Evolutionary conservation across 2,797 vertebrate species (phyloP).

Genomic region (Clamator glandarius): DNA sequence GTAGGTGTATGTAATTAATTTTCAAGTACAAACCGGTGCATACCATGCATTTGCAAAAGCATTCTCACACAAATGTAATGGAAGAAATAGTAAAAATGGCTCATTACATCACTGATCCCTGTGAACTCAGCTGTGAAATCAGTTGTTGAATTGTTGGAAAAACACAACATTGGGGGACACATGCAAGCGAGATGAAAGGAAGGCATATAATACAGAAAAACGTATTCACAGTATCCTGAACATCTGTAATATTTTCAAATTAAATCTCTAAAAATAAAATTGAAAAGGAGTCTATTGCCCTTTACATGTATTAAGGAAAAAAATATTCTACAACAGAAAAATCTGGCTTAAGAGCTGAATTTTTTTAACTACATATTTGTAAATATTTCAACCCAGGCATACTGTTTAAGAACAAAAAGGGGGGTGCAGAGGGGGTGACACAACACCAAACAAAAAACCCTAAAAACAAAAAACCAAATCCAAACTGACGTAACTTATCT

Average conservation of each 20-base stretch:
- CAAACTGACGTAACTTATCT: not conserved
- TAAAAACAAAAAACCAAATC: too few relatives aligned
- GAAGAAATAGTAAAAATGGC: constrained; percentile 19
- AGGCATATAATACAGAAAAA: constrained; percentile 47
- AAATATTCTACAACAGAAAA: not conserved
- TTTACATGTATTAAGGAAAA: not conserved
- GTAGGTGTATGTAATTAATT: constrained; percentile 36
- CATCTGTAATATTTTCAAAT: not conserved
- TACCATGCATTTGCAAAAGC: constrained; percentile 53
- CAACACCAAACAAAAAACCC: not conserved
- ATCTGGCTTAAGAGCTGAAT: not conserved
- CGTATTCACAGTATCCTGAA: constrained; percentile 18
- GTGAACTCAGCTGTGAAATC: constrained; percentile 72
- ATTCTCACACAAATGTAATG: constrained; percentile 31
- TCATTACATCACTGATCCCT: constrained; percentile 67
- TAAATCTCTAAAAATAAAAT: not conserved
- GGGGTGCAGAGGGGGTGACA: too few relatives aligned
- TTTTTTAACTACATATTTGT: not conserved
- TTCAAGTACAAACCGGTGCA: constrained; percentile 34
- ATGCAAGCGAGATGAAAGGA: constrained; percentile 64
- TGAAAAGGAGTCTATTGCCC: not conserved
- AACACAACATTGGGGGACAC: constrained; percentile 32
- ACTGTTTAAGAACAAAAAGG: not conserved
- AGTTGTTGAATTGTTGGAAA: constrained; percentile 56
- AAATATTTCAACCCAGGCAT: not conserved